A percentile compares a stretch with the other conserved stretches of the same genome.
Conservation (phyloP, 2,797 vertebrate genomes). For the Pipistrellus nathusii region DNA sequence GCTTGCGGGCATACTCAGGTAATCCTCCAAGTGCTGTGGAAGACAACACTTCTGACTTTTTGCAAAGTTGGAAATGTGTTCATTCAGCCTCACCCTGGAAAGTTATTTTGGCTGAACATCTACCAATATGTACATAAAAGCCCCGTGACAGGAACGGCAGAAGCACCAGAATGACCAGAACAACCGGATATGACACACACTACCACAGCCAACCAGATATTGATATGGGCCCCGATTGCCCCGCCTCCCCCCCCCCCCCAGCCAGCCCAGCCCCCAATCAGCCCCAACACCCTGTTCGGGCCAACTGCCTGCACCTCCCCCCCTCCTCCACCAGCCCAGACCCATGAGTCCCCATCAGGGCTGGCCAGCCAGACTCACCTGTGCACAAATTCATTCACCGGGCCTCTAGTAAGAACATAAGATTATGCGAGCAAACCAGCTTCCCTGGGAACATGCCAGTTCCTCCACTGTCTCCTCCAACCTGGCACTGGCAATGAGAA, state of each 20-base stretch:
- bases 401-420: no score
- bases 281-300: no score
- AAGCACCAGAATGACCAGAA: no score
- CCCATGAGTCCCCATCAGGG: no score
- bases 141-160: rapidly evolving
- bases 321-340: no score
- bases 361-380: no score
- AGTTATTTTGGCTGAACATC: rapidly evolving
- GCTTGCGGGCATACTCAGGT: background rate
- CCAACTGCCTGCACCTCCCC: no score
- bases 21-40: background rate
- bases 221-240: no score
- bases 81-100: rapidly evolving
- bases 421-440: background rate
- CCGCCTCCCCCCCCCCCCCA: no score
- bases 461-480: background rate
- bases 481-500: background rate
- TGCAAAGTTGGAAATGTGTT: background rate
- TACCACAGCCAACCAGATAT: no score
- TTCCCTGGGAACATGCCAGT: background rate
- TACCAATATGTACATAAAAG: no score
- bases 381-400: no score
- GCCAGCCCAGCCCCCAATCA: rapidly evolving
- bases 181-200: rapidly evolving
- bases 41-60: background rate